Base-by-base conservation (phyloP, 1,140 invertebrate species). In the Armadillidium nasatum region DNA sequence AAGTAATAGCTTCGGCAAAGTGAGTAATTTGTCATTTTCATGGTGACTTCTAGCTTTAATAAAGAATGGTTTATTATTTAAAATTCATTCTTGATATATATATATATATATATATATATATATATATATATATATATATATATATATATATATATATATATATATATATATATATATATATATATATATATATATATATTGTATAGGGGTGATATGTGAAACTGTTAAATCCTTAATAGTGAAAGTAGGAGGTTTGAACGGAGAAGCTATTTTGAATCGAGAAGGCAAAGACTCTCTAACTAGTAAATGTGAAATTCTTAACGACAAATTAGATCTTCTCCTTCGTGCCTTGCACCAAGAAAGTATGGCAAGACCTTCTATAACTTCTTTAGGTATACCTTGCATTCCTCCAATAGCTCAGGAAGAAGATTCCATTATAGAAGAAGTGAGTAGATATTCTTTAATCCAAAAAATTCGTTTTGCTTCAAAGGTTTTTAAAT, bases 1-100 rank as follows among this genome's bases (percentile, higher is more conserved):
- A 90, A 67, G 88, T 94, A 75, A 88, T 94, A 72, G 87, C 88
- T 60, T 93, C 91, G 66, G 91, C 92, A 54, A 93, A 93, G 88
- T 92, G 84, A 87, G 87, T 85, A 54, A n/a, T 75, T 19, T 66
- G 33, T 33, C 22, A 7, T 69, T 10, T 74, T 78, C 22, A 74
- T 75, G 22, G 23, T 22, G 43, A 74, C 19, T 68, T 46, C 76
- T 76, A n/a, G n/a, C n/a, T n/a, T n/a, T n/a, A n/a, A n/a, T n/a
- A n/a, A n/a, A n/a, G n/a, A n/a, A n/a, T n/a, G n/a, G n/a, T n/a
- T n/a, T n/a, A n/a, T n/a, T n/a, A n/a, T n/a, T n/a, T n/a, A n/a
- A n/a, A n/a, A n/a, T n/a, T n/a, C n/a, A n/a, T n/a, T n/a, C n/a
- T n/a, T n/a, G n/a, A 33, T 33, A 33, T 33, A 33, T 33, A 33